Percentiles rank a stretch among this genome's conserved stretches.
These are phyloP conservation scores for Ypsolopha scabrella DNA, from an alignment of 2,888 invertebrate species.

Conservation along the genomic window DNA sequence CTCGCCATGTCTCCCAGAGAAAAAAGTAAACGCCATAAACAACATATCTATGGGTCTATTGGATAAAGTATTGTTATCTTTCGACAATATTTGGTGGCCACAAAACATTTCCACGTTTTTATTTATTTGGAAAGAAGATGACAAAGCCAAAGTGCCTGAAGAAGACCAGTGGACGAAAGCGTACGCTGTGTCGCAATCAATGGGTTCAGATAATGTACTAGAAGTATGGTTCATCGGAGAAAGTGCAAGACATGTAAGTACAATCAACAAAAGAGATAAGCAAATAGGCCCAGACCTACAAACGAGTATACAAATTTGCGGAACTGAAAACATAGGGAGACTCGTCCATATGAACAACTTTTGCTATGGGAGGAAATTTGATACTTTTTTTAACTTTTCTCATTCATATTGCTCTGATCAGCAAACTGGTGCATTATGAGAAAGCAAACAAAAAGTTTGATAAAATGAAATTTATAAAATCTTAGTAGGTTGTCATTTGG, in stretches of 20 bases:
- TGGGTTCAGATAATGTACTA: conserved; percentile 6
- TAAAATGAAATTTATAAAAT: too few relatives aligned
- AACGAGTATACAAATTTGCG: too few relatives aligned
- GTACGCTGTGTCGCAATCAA: not conserved
- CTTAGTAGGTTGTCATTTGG: too few relatives aligned
- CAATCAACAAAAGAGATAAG: too few relatives aligned
- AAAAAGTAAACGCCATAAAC: conserved; percentile 61
- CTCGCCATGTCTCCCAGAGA: conserved; percentile 52
- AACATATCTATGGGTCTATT: conserved; percentile 70
- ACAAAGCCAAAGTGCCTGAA: not conserved
- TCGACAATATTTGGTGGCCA: conserved; percentile 72
- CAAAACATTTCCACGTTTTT: conserved; percentile 26
- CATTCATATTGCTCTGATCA: not conserved
- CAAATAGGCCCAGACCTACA: too few relatives aligned
- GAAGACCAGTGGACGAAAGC: conserved; percentile 5
- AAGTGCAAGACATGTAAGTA: conserved; percentile 6
- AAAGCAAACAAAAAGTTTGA: too few relatives aligned
- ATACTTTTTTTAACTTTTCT: too few relatives aligned
- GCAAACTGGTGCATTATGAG: too few relatives aligned
- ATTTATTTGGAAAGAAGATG: conserved; percentile 34
- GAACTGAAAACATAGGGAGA: too few relatives aligned
- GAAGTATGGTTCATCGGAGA: conserved; percentile 6
- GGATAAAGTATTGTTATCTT: conserved; percentile 73
- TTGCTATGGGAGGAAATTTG: too few relatives aligned
- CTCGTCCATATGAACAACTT: too few relatives aligned